Conservation (phyloP, 2,113 vertebrate genomes). For the Jaculus jaculus region DNA sequence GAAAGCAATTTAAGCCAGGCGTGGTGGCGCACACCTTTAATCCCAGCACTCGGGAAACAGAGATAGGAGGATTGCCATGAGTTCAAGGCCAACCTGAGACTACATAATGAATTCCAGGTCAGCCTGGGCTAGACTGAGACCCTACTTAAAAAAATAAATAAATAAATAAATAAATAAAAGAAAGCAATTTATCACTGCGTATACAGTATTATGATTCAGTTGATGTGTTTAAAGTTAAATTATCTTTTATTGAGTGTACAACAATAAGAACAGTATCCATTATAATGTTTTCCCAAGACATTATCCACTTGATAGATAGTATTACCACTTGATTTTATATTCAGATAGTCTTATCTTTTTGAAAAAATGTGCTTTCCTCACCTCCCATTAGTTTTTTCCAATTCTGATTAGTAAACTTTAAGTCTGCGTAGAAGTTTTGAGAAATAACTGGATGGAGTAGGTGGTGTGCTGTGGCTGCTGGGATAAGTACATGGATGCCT, state of each 20-base stretch:
- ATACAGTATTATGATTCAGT: slow-evolving; percentile 7
- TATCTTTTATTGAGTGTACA: not conserved
- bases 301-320: slow-evolving; percentile 31
- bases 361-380: not conserved
- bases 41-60: too few relatives aligned
- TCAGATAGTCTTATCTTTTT: not conserved
- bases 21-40: too few relatives aligned
- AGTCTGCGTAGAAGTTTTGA: not conserved
- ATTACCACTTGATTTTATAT: not conserved
- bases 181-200: not conserved
- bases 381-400: not conserved
- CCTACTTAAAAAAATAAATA: too few relatives aligned
- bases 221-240: slow-evolving; percentile 19
- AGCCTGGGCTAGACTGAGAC: too few relatives aligned
- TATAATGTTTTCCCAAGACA: slow-evolving; percentile 13
- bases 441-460: not conserved
- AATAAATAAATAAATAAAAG: too few relatives aligned
- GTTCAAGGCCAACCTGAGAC: too few relatives aligned
- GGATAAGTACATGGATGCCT: not conserved
- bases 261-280: not conserved
- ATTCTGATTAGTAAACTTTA: not conserved
- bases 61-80: too few relatives aligned
- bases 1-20: not conserved
- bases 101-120: too few relatives aligned
- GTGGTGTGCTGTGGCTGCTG: not conserved